Percentiles rank a stretch among this genome's conserved stretches.
These are phyloP conservation scores for Todiramphus saurophagus DNA, from an alignment of 2,113 vertebrate species.

Conservation along the genomic window DNA sequence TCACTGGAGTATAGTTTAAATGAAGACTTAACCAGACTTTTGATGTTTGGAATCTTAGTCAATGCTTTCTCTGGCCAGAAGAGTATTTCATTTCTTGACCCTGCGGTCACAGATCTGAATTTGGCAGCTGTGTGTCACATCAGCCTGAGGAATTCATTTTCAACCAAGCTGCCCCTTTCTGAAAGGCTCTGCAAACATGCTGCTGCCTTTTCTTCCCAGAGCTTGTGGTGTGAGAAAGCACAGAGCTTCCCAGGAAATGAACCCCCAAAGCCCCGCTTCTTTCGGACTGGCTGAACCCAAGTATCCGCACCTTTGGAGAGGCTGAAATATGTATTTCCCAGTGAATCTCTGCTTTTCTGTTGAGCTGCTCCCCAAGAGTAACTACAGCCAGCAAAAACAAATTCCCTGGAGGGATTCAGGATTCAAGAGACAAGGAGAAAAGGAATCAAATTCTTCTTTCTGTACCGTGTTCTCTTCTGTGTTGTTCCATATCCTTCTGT, in stretches of 20 bases:
- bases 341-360: background rate
- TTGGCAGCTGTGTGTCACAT: background rate
- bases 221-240: background rate
- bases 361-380: background rate
- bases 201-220: background rate
- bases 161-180: background rate
- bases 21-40: background rate
- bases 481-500: background rate
- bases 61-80: background rate
- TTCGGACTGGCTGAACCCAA: background rate
- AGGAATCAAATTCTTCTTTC: background rate
- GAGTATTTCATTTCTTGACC: background rate
- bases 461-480: background rate
- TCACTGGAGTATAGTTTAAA: background rate
- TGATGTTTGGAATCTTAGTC: background rate
- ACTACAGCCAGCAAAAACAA: background rate
- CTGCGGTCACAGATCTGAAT: background rate
- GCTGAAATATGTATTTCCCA: background rate
- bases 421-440: background rate
- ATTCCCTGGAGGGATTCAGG: background rate
- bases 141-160: background rate
- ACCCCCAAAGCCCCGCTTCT: background rate
- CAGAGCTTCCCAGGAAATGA: background rate
- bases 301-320: background rate
- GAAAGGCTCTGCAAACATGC: background rate